A percentile compares a stretch with the other conserved stretches of the same genome.
Conservation (phyloP, 2,113 vertebrate species). For the Chaetorhynchus papuensis region DNA sequence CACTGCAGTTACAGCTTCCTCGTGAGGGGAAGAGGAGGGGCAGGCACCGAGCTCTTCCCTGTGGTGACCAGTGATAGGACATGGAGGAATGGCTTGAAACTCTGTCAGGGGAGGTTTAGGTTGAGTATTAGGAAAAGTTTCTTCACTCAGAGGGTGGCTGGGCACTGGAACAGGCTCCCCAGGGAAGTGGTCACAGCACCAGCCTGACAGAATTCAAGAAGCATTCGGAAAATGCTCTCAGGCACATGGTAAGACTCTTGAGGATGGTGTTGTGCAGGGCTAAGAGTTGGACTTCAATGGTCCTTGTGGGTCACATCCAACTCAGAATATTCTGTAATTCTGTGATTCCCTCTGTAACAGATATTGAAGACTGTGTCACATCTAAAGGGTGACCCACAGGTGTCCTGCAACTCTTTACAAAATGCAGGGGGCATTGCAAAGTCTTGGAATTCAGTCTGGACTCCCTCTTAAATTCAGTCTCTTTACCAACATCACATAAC, state of each 20-base stretch:
- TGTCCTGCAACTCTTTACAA: not conserved
- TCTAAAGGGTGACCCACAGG: not conserved
- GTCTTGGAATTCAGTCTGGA: not conserved
- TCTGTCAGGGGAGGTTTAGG: not conserved
- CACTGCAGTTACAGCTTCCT: not conserved
- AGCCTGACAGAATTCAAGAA: not conserved
- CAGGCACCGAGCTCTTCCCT: not conserved
- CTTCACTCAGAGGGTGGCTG: not conserved
- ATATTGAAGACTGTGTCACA: not conserved
- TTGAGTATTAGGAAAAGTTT: not conserved
- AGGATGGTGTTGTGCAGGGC: not conserved
- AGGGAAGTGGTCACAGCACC: not conserved
- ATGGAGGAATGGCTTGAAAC: not conserved
- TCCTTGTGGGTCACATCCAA: not conserved
- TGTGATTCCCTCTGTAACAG: not conserved
- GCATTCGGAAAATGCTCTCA: not conserved
- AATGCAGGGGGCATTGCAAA: not conserved
- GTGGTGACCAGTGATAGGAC: not conserved
- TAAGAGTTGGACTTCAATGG: not conserved
- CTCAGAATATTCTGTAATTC: not conserved
- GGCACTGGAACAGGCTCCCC: not conserved
- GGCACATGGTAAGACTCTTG: not conserved
- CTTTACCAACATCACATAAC: not conserved
- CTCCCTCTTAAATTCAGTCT: not conserved
- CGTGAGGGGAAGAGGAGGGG: fast-evolving